A percentile compares a stretch with the other conserved stretches of the same genome.
Evolutionary conservation across 2,797 vertebrate genomes (phyloP).

Genomic region (Dendrocincla fuliginosa): DNA sequence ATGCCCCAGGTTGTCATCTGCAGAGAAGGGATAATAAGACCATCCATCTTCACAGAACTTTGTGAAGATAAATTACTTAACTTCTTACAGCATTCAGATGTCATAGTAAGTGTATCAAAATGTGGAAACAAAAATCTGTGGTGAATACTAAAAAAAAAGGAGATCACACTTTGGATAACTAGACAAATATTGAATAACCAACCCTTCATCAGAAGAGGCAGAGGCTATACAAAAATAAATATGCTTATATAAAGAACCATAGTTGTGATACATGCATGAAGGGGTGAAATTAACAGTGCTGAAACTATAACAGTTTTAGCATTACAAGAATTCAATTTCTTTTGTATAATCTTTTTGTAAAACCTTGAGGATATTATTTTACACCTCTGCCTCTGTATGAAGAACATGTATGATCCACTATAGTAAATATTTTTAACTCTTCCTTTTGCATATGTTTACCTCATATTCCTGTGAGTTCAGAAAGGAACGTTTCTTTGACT

Average conservation of each 20-base stretch:
- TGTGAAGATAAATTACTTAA: not conserved
- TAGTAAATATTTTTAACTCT: not conserved
- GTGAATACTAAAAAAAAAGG: not conserved
- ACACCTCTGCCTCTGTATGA: not conserved
- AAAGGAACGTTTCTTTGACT: not conserved
- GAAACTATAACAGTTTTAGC: not conserved
- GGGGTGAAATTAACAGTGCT: not conserved
- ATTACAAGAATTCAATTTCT: not conserved
- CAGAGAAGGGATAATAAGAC: not conserved
- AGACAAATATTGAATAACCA: slow-evolving; percentile 3
- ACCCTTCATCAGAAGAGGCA: not conserved
- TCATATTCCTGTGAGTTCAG: not conserved
- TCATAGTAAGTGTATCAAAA: not conserved
- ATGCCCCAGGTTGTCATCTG: not conserved
- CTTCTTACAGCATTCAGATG: not conserved
- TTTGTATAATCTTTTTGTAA: not conserved
- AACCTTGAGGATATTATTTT: not conserved
- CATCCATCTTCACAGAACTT: not conserved
- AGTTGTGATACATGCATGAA: not conserved
- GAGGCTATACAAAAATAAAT: not conserved
- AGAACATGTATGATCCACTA: not conserved
- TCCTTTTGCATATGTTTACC: not conserved
- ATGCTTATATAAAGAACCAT: not conserved
- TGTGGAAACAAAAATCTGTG: not conserved
- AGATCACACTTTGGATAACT: not conserved